These are phyloP conservation scores for Eretmochelys imbricata DNA, from an alignment of 2,113 vertebrate species.

Conservation along the genomic window DNA sequence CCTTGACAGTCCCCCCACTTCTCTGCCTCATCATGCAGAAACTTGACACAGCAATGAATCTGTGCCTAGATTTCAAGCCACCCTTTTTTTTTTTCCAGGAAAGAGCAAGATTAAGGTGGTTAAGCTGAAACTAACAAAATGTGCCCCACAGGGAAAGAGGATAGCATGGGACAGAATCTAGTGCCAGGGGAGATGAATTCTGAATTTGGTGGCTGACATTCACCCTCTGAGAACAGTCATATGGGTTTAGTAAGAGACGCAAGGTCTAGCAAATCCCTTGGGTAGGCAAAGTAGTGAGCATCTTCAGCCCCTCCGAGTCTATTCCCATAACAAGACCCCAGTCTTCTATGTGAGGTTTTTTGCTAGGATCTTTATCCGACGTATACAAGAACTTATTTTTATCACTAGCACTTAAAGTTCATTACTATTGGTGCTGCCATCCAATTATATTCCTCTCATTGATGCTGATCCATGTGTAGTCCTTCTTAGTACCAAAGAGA, in stretches of 20 bases:
- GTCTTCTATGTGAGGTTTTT: neutral
- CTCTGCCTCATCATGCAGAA: no score
- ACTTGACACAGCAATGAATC: no score
- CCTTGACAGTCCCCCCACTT: no score
- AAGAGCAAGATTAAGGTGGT: no score
- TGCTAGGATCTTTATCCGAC: neutral
- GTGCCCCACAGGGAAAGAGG: neutral
- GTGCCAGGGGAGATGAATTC: neutral
- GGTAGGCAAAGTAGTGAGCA: neutral
- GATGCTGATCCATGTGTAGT: no score
- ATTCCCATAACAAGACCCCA: neutral
- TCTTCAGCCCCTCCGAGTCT: neutral
- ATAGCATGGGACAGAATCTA: neutral
- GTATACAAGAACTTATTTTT: neutral
- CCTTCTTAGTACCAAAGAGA: no score
- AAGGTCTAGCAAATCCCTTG: neutral
- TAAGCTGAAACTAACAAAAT: no score
- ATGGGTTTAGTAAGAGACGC: accelerated
- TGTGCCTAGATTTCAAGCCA: no score
- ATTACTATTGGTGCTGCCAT: neutral
- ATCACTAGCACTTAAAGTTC: neutral
- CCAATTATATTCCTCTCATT: neutral
- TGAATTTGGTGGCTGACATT: neutral
- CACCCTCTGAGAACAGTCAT: neutral
- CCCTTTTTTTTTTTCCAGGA: no score